Conservation (phyloP, 1,140 invertebrate species). For the Arctopsyche grandis region DNA sequence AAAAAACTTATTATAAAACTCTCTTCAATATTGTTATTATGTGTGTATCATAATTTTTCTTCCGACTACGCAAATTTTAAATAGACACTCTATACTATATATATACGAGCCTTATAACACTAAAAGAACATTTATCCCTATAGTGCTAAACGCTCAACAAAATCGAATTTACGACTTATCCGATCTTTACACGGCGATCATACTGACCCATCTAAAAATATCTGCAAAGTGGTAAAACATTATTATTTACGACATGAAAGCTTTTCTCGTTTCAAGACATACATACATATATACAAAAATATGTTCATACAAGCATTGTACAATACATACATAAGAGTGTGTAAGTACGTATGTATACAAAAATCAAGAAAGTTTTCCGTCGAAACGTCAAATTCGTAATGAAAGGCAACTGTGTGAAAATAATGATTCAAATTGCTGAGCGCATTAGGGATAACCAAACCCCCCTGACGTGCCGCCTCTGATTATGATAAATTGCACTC, state of each 20-base stretch:
- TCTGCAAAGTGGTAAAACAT: neutral
- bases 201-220: neutral
- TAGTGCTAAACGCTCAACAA: neutral
- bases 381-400: neutral
- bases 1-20: no score
- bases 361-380: neutral
- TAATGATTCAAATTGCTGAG: conserved; percentile 42
- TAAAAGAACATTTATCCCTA: no score
- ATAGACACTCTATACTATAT: no score
- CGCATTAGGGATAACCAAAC: conserved; percentile 19
- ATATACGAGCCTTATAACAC: no score
- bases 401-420: conserved; percentile 24
- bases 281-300: neutral
- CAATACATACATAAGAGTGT: neutral
- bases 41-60: no score
- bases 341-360: no score
- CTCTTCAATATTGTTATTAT: no score
- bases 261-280: neutral
- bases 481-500: conserved; percentile 48
- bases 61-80: no score
- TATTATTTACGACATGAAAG: neutral
- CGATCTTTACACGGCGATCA: neutral
- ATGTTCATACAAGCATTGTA: neutral
- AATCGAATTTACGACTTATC: neutral
- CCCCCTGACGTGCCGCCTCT: conserved; percentile 28